Conservation (phyloP, 2,888 invertebrate genomes). For the Limnephilus lunatus region DNA sequence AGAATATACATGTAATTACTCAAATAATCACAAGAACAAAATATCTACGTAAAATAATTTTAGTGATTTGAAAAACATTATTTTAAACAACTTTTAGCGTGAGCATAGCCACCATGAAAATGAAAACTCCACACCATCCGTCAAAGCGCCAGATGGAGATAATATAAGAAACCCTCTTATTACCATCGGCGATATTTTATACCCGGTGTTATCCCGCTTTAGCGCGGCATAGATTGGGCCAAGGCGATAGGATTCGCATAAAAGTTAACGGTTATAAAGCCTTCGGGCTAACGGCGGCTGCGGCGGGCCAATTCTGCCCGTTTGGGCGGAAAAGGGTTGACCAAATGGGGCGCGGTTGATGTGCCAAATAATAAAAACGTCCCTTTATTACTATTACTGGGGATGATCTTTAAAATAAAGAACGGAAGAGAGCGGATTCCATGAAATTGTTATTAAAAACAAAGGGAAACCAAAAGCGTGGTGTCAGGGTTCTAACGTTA, state of each 20-base stretch:
- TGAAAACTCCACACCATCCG: neutral
- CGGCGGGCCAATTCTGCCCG: conserved; percentile 37
- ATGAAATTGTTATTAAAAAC: neutral
- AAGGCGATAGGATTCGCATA: conserved; percentile 49
- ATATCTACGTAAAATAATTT: too few relatives aligned
- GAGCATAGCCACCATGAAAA: neutral
- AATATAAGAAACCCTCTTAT: neutral
- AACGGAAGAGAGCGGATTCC: neutral
- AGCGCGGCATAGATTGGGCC: conserved; percentile 30
- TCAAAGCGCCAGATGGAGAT: conserved; percentile 14
- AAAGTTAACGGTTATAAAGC: conserved; percentile 50
- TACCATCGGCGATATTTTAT: neutral
- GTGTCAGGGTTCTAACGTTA: neutral
- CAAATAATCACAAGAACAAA: too few relatives aligned
- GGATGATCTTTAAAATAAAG: conserved; percentile 2
- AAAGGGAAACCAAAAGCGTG: neutral
- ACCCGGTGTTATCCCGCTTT: neutral
- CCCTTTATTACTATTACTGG: conserved; percentile 12
- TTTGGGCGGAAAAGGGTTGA: conserved; percentile 32
- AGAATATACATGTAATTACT: too few relatives aligned
- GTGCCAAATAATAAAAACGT: conserved; percentile 20
- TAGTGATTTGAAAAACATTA: too few relatives aligned
- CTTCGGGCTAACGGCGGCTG: conserved; percentile 31
- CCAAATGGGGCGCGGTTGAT: conserved; percentile 48
- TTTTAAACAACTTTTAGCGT: too few relatives aligned